A percentile compares a stretch with the other conserved stretches of the same genome.
Conservation (phyloP, 2,888 invertebrate species). For the Chymomyza amoena region DNA sequence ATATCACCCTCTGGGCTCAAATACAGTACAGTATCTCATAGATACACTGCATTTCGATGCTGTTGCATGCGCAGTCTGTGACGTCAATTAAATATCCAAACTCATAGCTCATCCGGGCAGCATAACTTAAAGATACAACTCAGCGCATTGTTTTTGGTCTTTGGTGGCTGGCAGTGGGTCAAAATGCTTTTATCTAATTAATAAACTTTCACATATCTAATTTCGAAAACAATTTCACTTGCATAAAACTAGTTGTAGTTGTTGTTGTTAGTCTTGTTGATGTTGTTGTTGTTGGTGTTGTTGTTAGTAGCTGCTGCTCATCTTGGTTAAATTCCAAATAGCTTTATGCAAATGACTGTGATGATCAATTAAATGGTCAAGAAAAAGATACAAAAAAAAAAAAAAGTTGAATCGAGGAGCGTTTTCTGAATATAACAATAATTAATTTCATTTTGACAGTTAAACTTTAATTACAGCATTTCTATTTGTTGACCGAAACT, state of each 20-base stretch:
- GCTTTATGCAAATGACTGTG: constrained; percentile 60
- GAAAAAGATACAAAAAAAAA: background rate
- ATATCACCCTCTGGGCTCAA: no score
- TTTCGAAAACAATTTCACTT: constrained; percentile 59
- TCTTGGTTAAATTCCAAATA: constrained; percentile 34
- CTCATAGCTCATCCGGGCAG: no score
- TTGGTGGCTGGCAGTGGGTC: background rate
- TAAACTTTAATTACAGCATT: constrained; percentile 65
- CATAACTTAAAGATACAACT: background rate
- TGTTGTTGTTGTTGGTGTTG: background rate
- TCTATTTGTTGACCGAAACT: constrained; percentile 32
- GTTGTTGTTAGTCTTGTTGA: background rate
- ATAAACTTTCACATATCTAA: constrained; percentile 65
- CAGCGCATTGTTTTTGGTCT: background rate
- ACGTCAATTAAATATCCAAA: no score
- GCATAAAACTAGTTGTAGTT: constrained; percentile 31
- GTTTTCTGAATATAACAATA: constrained; percentile 28
- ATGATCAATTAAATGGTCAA: constrained; percentile 47
- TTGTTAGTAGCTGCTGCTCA: background rate
- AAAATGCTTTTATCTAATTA: constrained; percentile 50
- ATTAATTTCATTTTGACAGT: constrained; percentile 59
- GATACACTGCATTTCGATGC: no score
- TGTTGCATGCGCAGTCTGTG: no score
- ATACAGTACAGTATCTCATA: no score
- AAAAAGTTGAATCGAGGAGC: background rate